phyloP scores from a whole-genome alignment of 1,140 invertebrate species.

The Drosophila biarmipes region DNA sequence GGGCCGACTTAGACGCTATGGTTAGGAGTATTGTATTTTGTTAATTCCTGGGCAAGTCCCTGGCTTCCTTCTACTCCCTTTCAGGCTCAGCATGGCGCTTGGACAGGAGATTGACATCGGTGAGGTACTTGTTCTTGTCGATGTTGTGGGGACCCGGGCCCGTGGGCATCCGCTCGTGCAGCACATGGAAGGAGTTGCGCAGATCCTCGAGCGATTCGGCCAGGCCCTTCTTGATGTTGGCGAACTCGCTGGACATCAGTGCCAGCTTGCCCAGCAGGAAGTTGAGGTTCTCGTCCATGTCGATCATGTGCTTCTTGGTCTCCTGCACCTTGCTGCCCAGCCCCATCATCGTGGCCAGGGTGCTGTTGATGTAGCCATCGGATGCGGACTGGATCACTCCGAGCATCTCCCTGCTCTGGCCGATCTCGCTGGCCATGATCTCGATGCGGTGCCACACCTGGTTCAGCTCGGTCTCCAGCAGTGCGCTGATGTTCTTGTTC shows the following conservation, averaged over 20 bases:
- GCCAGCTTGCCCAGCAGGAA: constrained; percentile 92
- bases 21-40: constrained; percentile 53
- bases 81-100: constrained; percentile 60
- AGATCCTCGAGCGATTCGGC: constrained; percentile 90
- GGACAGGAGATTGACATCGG: constrained; percentile 60
- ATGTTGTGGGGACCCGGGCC: constrained; percentile 54
- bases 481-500: constrained; percentile 90
- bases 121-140: constrained; percentile 65
- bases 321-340: constrained; percentile 92
- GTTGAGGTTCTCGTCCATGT: constrained; percentile 94
- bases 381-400: constrained; percentile 92
- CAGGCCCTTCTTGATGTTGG: constrained; percentile 91
- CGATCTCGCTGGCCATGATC: constrained; percentile 94
- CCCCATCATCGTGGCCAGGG: constrained; percentile 91
- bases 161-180: constrained; percentile 87
- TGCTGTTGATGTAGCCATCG: constrained; percentile 92
- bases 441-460: constrained; percentile 95
- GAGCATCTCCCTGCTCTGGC: constrained; percentile 89
- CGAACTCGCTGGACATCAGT: constrained; percentile 94
- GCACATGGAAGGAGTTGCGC: constrained; percentile 88
- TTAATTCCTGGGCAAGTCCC: not conserved
- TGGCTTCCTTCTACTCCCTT: constrained; percentile 16
- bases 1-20: constrained; percentile 53
- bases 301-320: constrained; percentile 91
- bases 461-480: constrained; percentile 92